Conservation (phyloP, 2,888 invertebrate species). For the Callinectes sapidus region DNA sequence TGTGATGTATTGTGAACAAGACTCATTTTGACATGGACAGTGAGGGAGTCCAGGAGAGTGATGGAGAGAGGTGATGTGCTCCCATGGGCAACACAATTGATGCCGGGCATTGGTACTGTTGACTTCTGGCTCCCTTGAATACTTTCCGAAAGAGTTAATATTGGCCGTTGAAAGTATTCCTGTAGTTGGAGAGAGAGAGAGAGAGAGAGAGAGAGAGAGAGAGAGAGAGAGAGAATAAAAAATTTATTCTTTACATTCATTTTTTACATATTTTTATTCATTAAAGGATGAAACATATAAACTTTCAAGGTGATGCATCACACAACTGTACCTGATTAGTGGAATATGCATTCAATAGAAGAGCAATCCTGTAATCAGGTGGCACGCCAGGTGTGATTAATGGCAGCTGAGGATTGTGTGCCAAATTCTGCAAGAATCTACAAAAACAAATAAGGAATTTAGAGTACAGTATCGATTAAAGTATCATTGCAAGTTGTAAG, state of each 20-base stretch:
- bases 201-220: too few relatives aligned
- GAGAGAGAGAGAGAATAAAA: too few relatives aligned
- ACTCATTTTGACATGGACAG: constrained; percentile 97
- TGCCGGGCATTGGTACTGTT: constrained; percentile 75
- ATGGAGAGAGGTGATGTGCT: constrained; percentile 93
- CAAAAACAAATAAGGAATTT: constrained; percentile 4
- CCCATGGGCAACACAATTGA: constrained; percentile 77
- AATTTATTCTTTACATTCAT: too few relatives aligned
- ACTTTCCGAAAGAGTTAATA: constrained; percentile 75
- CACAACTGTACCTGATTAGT: constrained; percentile 75
- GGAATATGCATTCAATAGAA: constrained; percentile 95
- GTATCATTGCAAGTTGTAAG: neutral
- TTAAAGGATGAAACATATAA: neutral
- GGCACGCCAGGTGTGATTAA: constrained; percentile 55
- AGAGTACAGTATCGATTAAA: neutral
- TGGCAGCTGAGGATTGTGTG: constrained; percentile 71
- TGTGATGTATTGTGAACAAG: constrained; percentile 81
- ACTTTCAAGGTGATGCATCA: neutral
- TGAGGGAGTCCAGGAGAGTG: constrained; percentile 93
- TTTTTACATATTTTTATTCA: neutral
- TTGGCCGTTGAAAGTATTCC: constrained; percentile 76
- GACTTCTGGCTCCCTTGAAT: constrained; percentile 70
- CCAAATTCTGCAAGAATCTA: constrained; percentile 69
- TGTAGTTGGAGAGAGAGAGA: too few relatives aligned
- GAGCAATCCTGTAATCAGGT: constrained; percentile 89